Conservation (phyloP, 2,797 vertebrate genomes). For the Chromis chromis region DNA sequence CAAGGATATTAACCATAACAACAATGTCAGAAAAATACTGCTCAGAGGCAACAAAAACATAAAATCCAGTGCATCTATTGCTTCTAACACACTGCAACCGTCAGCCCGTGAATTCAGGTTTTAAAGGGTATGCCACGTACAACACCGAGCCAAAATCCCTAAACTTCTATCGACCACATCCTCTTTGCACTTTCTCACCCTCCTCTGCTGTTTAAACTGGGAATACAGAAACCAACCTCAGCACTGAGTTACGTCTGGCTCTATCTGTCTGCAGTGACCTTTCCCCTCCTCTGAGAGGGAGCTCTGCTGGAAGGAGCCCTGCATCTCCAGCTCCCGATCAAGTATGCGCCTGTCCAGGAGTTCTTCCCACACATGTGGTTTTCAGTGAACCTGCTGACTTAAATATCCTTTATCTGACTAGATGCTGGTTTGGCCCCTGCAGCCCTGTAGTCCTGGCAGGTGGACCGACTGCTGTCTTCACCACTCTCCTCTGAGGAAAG, state of each 20-base stretch:
- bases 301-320: slow-evolving; percentile 24
- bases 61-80: slow-evolving; percentile 9
- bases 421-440: slow-evolving; percentile 56
- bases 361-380: slow-evolving; percentile 70
- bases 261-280: slow-evolving; percentile 54
- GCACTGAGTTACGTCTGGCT: slow-evolving; percentile 50
- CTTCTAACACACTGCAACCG: slow-evolving; percentile 8
- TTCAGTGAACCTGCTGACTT: slow-evolving; percentile 73
- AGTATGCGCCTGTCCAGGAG: slow-evolving; percentile 57
- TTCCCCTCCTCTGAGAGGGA: slow-evolving; percentile 40
- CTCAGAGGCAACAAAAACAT: background rate
- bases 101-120: slow-evolving; percentile 23
- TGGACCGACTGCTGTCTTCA: slow-evolving; percentile 42
- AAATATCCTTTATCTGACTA: slow-evolving; percentile 60
- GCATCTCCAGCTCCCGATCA: slow-evolving; percentile 57
- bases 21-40: background rate
- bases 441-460: slow-evolving; percentile 53
- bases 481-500: slow-evolving; percentile 3
- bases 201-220: slow-evolving; percentile 34
- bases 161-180: slow-evolving; percentile 43
- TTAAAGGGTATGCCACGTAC: slow-evolving; percentile 16
- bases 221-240: slow-evolving; percentile 39
- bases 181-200: slow-evolving; percentile 45
- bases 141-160: slow-evolving; percentile 31
- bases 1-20: background rate